These are phyloP conservation scores for Ischnura elegans DNA, from an alignment of 2,888 invertebrate species.

Conservation along the genomic window DNA sequence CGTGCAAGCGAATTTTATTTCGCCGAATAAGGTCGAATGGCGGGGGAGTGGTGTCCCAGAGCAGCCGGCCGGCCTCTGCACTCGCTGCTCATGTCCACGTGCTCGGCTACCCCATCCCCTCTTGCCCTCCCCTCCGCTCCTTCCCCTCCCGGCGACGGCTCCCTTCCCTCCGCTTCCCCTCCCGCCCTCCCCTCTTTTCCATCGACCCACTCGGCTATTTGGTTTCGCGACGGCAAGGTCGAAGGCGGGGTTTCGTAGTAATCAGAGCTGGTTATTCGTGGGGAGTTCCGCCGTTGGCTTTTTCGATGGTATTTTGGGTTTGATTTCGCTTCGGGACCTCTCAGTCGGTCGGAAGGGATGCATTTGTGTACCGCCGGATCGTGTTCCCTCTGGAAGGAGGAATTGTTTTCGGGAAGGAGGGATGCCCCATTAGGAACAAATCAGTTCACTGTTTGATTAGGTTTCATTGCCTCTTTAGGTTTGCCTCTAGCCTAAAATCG, in stretches of 20 bases:
- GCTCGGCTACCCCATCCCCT: background rate
- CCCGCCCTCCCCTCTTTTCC: background rate
- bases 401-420: no score
- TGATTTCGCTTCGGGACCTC: background rate
- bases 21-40: background rate
- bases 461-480: no score
- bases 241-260: background rate
- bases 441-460: no score
- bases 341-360: background rate
- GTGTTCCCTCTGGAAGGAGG: no score
- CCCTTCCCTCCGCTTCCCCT: background rate
- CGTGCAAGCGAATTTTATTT: no score
- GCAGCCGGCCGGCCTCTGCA: no score
- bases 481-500: no score
- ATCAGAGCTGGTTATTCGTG: background rate
- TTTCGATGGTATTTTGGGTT: background rate
- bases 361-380: no score
- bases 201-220: background rate
- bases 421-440: no score
- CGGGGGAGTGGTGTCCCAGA: background rate
- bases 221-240: constrained; percentile 17
- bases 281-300: background rate
- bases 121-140: background rate
- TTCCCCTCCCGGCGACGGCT: background rate
- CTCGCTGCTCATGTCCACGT: background rate